Evolutionary conservation across 2,113 vertebrate genomes (phyloP), one percentile per base, ranked within the genome.

Genomic region (Trogon surrucura): DNA sequence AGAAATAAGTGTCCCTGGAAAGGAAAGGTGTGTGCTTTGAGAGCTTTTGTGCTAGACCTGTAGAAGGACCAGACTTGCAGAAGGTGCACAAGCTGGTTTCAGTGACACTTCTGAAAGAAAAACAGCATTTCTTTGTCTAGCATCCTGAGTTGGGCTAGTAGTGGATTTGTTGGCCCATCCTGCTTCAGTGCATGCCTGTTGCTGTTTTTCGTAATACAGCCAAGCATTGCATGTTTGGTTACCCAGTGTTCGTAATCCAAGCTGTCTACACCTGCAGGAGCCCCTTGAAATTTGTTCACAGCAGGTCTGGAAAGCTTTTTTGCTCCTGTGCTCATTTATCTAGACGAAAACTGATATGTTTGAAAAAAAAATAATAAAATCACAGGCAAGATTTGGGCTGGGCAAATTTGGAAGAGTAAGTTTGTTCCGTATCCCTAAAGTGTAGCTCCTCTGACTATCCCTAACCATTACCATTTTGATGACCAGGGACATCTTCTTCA

Each of bases 141-240:
- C 51, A 27, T 61, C 30, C 25, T 25, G 48, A 84, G 25, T 44
- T 64, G 38, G 34, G 17, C 44, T 78, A 56, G 45, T 27, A 51
- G 50, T 64, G 51, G 50, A 66, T 69, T 56, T 80, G 32, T 88
- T 83, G 74, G 64, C 64, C 80, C 16, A 5, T 85, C 22, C 10
- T 36, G 71, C 50, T 85, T 85, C 51, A 23, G 6, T 32, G 10
- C 29, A 5, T 70, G 36, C 27, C 72, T 72, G 32, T 65, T 0
- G 0, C 44, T 89, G 58, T 51, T 77, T 65, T 85, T 72, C 2
- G 0, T n/a, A 48, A 16, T 17, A 12, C 2, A 21, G 57, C 66
- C 62, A 85, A 75, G 25, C 56, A 16, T 20, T 47, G 34, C 47
- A 21, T 66, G 22, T 85, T 87, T 87, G 53, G 57, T 71, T 95